These are phyloP conservation scores for Ptychoptera contaminata DNA, from an alignment of 2,888 invertebrate species.

Conservation along the genomic window DNA sequence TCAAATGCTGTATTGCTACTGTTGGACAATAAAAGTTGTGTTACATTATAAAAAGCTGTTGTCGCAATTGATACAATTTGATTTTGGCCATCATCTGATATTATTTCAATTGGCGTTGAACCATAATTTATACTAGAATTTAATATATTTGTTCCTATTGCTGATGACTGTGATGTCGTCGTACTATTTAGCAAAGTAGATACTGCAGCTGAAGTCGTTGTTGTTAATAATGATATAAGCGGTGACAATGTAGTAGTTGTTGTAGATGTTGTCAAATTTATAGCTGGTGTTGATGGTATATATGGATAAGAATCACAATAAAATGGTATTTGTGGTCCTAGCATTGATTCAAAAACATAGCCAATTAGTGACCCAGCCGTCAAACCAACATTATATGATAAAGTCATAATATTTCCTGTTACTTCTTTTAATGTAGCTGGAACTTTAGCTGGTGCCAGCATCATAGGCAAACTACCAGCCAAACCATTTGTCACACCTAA, in stretches of 20 bases:
- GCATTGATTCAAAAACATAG: constrained; percentile 55
- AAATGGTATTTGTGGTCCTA: constrained; percentile 35
- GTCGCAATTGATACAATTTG: too few species aligned
- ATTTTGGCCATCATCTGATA: too few species aligned
- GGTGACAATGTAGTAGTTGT: constrained; percentile 12
- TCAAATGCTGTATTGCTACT: too few species aligned
- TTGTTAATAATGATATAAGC: constrained; percentile 21
- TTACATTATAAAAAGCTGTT: too few species aligned
- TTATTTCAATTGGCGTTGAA: too few species aligned
- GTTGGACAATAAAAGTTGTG: too few species aligned
- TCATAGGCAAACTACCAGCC: constrained; percentile 85
- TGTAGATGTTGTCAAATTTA: constrained; percentile 2
- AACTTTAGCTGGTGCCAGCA: constrained; percentile 74
- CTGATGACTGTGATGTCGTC: constrained; percentile 12
- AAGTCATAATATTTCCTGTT: constrained; percentile 88
- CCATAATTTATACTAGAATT: too few species aligned
- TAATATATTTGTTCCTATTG: neutral
- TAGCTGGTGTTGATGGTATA: constrained; percentile 14
- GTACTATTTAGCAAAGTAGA: constrained; percentile 16
- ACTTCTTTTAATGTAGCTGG: constrained; percentile 74
- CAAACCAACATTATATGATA: constrained; percentile 77
- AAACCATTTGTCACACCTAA: constrained; percentile 76
- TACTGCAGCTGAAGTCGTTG: constrained; percentile 14
- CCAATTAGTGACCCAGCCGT: constrained; percentile 72
- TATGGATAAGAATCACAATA: constrained; percentile 32